Evolutionary conservation across 2,113 vertebrate genomes (phyloP), one percentile per base, ranked within the genome.

Genomic region (Empidonax traillii): DNA sequence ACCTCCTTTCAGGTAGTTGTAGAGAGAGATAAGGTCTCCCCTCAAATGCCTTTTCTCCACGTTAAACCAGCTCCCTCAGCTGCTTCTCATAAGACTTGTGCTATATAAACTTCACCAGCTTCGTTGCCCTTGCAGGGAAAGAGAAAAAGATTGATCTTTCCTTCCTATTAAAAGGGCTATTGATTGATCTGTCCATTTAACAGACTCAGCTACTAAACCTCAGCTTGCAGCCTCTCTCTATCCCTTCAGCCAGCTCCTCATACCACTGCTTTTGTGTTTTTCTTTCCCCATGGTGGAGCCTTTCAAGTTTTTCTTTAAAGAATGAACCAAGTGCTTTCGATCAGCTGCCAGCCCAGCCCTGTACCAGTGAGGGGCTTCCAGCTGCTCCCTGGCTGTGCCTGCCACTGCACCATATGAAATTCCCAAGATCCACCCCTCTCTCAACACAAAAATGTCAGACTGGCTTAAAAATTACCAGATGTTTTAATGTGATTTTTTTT

Each of bases 151-250:
- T 93, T 85, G 85, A 85, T 96, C 62, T 81, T 83, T 55, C 59
- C 24, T 33, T 93, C 47, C 24, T 59, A 28, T 88, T 94, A 47
- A 63, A 90, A 90, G 46, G 22, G 25, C 43, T 90, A 88, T 93
- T 76, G 90, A 88, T 94, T 79, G 72, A 90, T 58, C 61, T 94
- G 59, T 72, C 61, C 28, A 33, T 93, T 96, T 95, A 92, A 95
- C 62, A 74, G 46, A 52, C 55, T 95, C 76, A 83, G 68, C 92
- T 90, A 65, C 86, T 86, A 88, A 90, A 62, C 8, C 20, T 67
- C 83, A 77, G 78, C 78, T 85, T 85, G 78, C 63, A 86, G 90
- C 49, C 74, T 67, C 53, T 79, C 61, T 69, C 83, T 63, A 66
- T 52, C 66, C 75, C 82, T 79, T 82, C 85, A 96, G 82, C 72